Base-by-base conservation (phyloP, 2,888 invertebrate genomes). In the Mellilla xanthometata region DNA sequence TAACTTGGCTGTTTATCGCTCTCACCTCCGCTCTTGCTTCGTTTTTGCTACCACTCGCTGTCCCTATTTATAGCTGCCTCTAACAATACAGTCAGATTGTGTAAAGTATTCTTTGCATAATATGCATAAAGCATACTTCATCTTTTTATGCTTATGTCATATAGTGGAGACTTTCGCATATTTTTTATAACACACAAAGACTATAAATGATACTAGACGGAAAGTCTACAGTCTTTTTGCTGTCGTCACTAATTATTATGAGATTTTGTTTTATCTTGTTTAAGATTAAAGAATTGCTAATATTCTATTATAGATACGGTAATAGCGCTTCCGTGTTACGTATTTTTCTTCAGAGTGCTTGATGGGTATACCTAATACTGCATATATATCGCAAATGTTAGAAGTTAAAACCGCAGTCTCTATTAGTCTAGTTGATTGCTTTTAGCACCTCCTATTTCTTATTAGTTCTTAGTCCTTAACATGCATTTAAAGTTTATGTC, bases 211-310 rank as follows among this genome's bases (percentile, higher is more conserved):
- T n/a, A n/a, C n/a, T n/a, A n/a, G n/a, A n/a, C n/a, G n/a, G n/a
- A n/a, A n/a, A n/a, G n/a, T n/a, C n/a, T n/a, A n/a, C n/a, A n/a
- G n/a, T n/a, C n/a, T n/a, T n/a, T 54, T 59, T 56, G 61, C 60
- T 71, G 73, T 72, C 68, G 60, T 53, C 75, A 71, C 68, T 79
- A 79, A 81, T 81, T 81, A 81, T 76, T n/a, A n/a, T n/a, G n/a
- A n/a, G n/a, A n/a, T n/a, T n/a, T n/a, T n/a, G n/a, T n/a, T n/a
- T n/a, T n/a, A n/a, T n/a, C n/a, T n/a, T 69, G 58, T 70, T 62
- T 15, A 68, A 69, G 69, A 72, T 74, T 72, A 71, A 61, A 68
- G 63, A 68, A 73, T 69, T 62, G 69, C 64, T 68, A 65, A 70
- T 72, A 65, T 64, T 52, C 49, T 49, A 54, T 60, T 53, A 56